Conservation (phyloP, 2,888 invertebrate species). For the Nomada fucata region DNA sequence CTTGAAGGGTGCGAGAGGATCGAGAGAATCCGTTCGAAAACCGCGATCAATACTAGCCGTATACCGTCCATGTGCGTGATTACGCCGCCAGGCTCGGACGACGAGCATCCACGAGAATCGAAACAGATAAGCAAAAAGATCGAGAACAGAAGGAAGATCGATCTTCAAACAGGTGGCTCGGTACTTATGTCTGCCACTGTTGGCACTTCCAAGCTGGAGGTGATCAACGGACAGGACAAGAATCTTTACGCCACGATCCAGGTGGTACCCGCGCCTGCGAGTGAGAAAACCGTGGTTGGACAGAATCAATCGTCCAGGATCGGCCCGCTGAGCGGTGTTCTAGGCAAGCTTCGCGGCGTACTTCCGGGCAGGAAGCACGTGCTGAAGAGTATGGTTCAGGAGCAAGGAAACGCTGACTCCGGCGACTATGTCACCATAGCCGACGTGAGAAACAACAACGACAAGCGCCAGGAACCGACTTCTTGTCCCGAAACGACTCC, state of each 20-base stretch:
- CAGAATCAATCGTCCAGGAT: constrained; percentile 66
- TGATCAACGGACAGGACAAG: constrained; percentile 82
- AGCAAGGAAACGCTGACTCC: constrained; percentile 84
- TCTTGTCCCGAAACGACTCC: constrained; percentile 60
- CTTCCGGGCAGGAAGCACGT: constrained; percentile 81
- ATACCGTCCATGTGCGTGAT: constrained; percentile 97
- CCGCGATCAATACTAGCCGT: constrained; percentile 93
- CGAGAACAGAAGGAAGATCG: constrained; percentile 58
- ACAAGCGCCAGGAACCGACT: constrained; percentile 83
- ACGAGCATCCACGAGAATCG: constrained; percentile 88
- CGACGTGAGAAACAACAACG: constrained; percentile 92
- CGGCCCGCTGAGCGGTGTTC: constrained; percentile 89
- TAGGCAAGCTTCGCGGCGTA: constrained; percentile 88
- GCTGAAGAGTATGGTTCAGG: constrained; percentile 62
- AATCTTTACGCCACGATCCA: constrained; percentile 82
- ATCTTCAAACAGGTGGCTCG: constrained; percentile 70
- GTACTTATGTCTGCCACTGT: constrained; percentile 82
- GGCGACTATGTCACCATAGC: constrained; percentile 95
- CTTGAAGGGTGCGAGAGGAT: constrained; percentile 94
- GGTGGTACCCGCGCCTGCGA: constrained; percentile 71
- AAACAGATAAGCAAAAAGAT: constrained; percentile 75
- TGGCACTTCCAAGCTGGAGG: constrained; percentile 82
- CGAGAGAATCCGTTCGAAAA: constrained; percentile 93
- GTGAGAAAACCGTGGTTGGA: constrained; percentile 43
- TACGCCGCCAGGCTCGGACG: constrained; percentile 94